Evolutionary conservation across 2,888 invertebrate species (phyloP), one percentile per base, ranked within the genome.

Genomic region (Eubasilissa splendida): DNA sequence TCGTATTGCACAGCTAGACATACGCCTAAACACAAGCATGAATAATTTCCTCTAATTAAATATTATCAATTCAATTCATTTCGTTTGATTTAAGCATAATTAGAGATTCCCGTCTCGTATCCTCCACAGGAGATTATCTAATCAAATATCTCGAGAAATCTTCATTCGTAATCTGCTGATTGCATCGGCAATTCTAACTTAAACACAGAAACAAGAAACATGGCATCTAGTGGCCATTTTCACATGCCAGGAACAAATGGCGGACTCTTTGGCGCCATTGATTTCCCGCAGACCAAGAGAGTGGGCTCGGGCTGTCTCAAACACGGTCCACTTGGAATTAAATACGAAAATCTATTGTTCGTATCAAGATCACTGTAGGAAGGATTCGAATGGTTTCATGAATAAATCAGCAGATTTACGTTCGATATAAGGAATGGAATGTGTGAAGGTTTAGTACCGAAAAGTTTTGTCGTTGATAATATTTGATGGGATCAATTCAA

Each of bases 61-160:
- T 12, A 63, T 63, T 63, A 31, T 63, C 63, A 12, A 33, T 63
- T 63, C 63, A 63, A 33, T 33, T 31, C 33, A 70, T 70, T 42
- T 70, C 50, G 31, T 33, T 70, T 63, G 63, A 33, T 63, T 42
- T 42, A 2, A 42, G 33, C 31, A 63, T 63, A 22, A 31, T 63
- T 63, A 63, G 63, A 31, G 63, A 63, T 63, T 63, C 63, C 63
- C 12, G 63, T 59, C 74, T 12, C 53, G 76, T 63, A 76, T 65
- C 52, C 65, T 65, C 63, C 22, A 22, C 63, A 52, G 59, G 63
- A 53, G 76, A 76, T 80, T 59, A 76, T 70, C 60, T 70, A 80
- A 76, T 80, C 80, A 80, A 80, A 80, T 80, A 80, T 76, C 70
- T 53, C 76, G 50, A 80, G 80, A 33, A 33, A 63, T 31, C 80